Evolutionary conservation across 1,140 invertebrate species (phyloP), one percentile per base, ranked within the genome.

Genomic region (Zaprionus davidi): DNA sequence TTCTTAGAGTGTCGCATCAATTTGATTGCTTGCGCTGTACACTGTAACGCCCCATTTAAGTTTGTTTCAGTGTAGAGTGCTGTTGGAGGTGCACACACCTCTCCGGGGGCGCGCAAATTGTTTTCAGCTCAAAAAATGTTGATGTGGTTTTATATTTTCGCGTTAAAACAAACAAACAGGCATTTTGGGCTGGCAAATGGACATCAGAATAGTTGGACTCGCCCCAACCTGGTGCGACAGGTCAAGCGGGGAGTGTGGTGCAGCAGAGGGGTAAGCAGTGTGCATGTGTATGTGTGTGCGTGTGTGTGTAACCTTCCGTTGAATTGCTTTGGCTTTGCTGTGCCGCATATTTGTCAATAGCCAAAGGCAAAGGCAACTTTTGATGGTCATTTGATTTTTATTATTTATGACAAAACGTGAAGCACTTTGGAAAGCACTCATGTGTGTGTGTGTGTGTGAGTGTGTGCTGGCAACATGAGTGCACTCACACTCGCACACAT

Each of bases 371-470:
- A 64, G 53, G 71, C 71, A 75, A 71, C 76, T 76, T 84, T 85
- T 85, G 82, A 85, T 85, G 82, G 82, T 74, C 82, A 79, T 84
- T 84, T 88, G 85, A 88, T 83, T 90, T 90, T 84, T 81, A 88
- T 88, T 88, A 88, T 88, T 90, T 90, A 84, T 87, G 83, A 87
- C 83, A 86, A 86, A 86, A 87, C 83, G 83, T 82, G 77, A 86
- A 85, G 68, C 76, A 87, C 80, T 82, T 87, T 68, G 67, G 46
- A 76, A 79, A 66, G 73, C 66, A 55, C 38, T 28, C 28, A 17
- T 22, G 4, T 2, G 3, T 24, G 53, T 44, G 3, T 24, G 53
- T 44, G 62, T 13, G 24, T 22, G 13, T 46, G 44, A 7, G 38
- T 31, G 20, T 41, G 28, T 26, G 68, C 31, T 62, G 66, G 56